These are phyloP conservation scores for Epinotia bilunana DNA, from an alignment of 2,888 invertebrate genomes.

Conservation along the genomic window DNA sequence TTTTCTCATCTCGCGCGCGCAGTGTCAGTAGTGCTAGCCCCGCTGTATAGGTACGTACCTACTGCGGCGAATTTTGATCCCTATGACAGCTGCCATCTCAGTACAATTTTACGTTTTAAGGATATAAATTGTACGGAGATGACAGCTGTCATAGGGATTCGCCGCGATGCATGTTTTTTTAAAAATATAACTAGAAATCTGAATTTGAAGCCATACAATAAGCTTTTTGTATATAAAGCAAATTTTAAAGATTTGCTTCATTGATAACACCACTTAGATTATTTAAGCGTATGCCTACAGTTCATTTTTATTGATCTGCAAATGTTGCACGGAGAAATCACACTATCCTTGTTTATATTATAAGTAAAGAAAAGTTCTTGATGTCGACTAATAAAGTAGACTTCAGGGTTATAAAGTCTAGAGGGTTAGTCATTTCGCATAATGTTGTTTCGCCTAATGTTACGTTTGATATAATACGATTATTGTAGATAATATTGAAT, in stretches of 20 bases:
- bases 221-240: neutral
- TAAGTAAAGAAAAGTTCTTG: neutral
- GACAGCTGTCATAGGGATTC: too few relatives aligned
- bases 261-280: slow-evolving; percentile 25
- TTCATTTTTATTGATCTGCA: neutral
- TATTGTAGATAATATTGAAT: neutral
- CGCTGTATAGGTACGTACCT: too few relatives aligned
- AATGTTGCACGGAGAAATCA: neutral
- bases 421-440: neutral
- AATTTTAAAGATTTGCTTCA: slow-evolving; percentile 14
- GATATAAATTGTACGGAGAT: too few relatives aligned
- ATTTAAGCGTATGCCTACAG: neutral
- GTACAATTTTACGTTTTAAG: too few relatives aligned
- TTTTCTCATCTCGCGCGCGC: too few relatives aligned
- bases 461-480: neutral
- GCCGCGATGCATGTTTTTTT: too few relatives aligned
- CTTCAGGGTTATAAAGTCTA: neutral
- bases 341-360: neutral
- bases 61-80: too few relatives aligned
- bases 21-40: too few relatives aligned
- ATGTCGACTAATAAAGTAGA: neutral
- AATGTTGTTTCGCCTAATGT: slow-evolving; percentile 1
- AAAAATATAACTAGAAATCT: neutral
- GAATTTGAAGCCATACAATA: slow-evolving; percentile 5
- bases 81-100: too few relatives aligned